Base-by-base conservation (phyloP, 2,888 invertebrate species). In the Protonemura montana region DNA sequence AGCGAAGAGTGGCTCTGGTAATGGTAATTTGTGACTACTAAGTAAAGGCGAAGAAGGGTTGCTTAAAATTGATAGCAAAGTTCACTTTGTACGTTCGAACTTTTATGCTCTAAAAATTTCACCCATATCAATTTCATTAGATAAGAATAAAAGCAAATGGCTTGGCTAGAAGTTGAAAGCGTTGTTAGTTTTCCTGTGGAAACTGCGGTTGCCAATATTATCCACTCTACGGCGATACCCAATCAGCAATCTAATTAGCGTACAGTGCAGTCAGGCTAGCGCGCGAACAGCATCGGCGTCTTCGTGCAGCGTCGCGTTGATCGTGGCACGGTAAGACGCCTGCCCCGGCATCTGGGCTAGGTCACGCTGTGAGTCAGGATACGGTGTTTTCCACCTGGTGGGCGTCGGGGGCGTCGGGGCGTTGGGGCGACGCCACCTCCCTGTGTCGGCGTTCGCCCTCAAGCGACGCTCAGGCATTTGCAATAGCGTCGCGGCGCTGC, bases 311-410 rank as follows among this genome's bases (percentile, higher is more conserved):
- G n/a, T n/a, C n/a, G n/a, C n/a, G n/a, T n/a, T n/a, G n/a, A n/a
- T n/a, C n/a, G n/a, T n/a, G n/a, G n/a, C n/a, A n/a, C n/a, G n/a
- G n/a, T n/a, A 35, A 3, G 10, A 3, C 35, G 35, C 5, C 35
- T 35, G 35, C 35, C 35, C 35, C 35, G 3, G 35, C 35, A 10
- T 10, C 35, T 35, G 35, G 35, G 35, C 35, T 80, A 80, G 28
- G 80, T 26, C 29, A 81, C 27, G 80, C 80, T 80, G 6, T 1
- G 80, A 28, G 80, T 80, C 26, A 27, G 13, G 25, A 26, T 26
- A 25, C n/a, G 7, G 81, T 81, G 81, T 81, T 81, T 87, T 87
- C 87, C 86, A 85, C 59, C 86, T 84, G 86, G 86, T 87, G 85
- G 86, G 86, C 78, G 81, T 86, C 27, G n/a, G 77, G 84, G 85